These are phyloP conservation scores for Colinus virginianus DNA, from an alignment of 2,113 vertebrate species.

Conservation along the genomic window DNA sequence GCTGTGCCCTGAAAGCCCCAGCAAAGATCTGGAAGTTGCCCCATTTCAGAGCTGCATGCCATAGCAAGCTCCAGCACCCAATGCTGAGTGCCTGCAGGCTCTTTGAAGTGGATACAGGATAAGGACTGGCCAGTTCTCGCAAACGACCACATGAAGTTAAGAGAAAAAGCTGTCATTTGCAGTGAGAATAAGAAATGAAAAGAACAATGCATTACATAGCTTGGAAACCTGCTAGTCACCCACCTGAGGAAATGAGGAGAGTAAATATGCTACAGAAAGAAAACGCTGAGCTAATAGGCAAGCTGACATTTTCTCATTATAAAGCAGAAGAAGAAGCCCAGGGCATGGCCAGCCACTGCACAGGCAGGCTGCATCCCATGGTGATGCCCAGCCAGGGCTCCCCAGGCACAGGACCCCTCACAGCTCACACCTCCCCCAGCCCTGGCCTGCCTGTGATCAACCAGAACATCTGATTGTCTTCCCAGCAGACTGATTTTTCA, in stretches of 20 bases:
- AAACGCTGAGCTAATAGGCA: not conserved
- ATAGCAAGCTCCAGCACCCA: too few relatives aligned
- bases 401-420: not conserved
- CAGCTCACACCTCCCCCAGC: not conserved
- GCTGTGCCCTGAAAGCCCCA: not conserved
- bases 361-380: not conserved
- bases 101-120: not conserved
- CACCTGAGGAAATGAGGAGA: not conserved
- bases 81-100: too few relatives aligned
- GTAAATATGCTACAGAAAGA: not conserved
- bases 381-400: not conserved
- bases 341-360: not conserved
- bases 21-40: not conserved
- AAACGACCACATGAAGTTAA: not conserved
- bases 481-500: not conserved
- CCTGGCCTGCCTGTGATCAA: not conserved
- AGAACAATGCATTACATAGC: not conserved
- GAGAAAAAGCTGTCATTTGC: not conserved
- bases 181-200: not conserved
- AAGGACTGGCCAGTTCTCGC: not conserved
- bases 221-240: not conserved
- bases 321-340: not conserved
- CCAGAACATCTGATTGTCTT: not conserved
- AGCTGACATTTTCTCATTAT: not conserved
- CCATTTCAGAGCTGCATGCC: not conserved